Evolutionary conservation across 2,797 vertebrate species (phyloP).

Genomic region (Acanthornis magna): DNA sequence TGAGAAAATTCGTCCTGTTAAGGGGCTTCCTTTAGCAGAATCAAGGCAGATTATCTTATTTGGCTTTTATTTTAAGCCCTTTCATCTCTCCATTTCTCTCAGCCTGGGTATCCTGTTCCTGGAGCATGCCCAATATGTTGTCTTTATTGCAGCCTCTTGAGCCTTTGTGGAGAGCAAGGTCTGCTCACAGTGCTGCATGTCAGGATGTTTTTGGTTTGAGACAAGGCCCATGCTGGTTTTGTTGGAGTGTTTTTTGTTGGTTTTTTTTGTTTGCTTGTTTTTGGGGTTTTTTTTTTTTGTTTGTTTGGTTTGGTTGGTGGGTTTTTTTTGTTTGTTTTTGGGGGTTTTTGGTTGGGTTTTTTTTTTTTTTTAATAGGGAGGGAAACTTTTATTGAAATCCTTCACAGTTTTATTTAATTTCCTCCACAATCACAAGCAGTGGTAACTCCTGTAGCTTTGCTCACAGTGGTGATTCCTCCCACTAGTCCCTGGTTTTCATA

Average conservation of each 20-base stretch:
- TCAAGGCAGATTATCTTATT: neutral
- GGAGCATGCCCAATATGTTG: neutral
- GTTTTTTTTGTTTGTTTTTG: neutral
- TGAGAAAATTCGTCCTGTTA: neutral
- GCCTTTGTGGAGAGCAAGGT: neutral
- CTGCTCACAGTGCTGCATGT: neutral
- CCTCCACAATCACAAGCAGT: rapidly evolving
- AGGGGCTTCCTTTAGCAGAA: neutral
- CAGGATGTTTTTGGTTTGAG: neutral
- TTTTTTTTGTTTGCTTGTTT: neutral
- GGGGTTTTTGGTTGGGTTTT: too few species aligned
- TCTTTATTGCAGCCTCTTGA: neutral
- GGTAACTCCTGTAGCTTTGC: neutral
- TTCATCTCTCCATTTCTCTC: neutral
- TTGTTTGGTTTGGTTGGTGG: too few species aligned
- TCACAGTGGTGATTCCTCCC: neutral
- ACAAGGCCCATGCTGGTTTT: neutral
- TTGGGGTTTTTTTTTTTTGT: too few species aligned
- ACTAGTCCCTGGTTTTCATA: neutral
- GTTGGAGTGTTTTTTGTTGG: too few species aligned
- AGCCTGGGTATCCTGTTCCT: neutral
- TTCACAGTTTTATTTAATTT: neutral
- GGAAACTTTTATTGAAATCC: neutral
- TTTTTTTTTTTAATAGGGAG: neutral
- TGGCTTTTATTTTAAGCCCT: neutral